These are phyloP conservation scores for Pecten maximus DNA, from an alignment of 2,888 invertebrate species.

Conservation along the genomic window DNA sequence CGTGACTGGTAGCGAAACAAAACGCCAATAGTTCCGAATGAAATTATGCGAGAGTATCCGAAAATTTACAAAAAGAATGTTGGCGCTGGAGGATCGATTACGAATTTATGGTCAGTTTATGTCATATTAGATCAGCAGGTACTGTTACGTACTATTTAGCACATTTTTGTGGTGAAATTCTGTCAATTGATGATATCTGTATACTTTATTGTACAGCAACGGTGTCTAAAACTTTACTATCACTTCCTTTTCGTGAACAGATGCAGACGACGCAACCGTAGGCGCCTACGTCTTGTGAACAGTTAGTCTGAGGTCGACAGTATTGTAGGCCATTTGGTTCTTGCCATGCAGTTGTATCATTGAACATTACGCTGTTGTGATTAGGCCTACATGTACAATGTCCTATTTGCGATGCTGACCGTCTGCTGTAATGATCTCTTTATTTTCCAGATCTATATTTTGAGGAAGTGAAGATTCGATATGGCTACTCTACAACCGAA, in stretches of 20 bases:
- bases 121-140: neutral
- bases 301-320: too few species aligned
- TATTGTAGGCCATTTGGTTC: too few species aligned
- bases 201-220: neutral
- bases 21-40: neutral
- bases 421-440: too few species aligned
- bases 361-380: too few species aligned
- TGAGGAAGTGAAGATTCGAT: neutral
- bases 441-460: neutral
- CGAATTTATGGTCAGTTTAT: neutral
- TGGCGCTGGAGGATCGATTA: neutral
- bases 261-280: neutral
- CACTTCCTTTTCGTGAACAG: neutral
- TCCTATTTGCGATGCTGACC: too few species aligned
- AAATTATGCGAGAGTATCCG: neutral
- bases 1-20: neutral
- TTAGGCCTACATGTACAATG: too few species aligned
- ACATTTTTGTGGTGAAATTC: neutral
- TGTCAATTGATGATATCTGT: neutral
- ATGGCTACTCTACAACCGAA: neutral
- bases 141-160: neutral
- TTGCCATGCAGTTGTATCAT: too few species aligned
- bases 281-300: too few species aligned
- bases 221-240: too few species aligned
- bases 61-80: neutral